Evolutionary conservation across 1,140 invertebrate species (phyloP), one percentile per base, ranked within the genome.

Genomic region (Cyphomyrmex costatus): DNA sequence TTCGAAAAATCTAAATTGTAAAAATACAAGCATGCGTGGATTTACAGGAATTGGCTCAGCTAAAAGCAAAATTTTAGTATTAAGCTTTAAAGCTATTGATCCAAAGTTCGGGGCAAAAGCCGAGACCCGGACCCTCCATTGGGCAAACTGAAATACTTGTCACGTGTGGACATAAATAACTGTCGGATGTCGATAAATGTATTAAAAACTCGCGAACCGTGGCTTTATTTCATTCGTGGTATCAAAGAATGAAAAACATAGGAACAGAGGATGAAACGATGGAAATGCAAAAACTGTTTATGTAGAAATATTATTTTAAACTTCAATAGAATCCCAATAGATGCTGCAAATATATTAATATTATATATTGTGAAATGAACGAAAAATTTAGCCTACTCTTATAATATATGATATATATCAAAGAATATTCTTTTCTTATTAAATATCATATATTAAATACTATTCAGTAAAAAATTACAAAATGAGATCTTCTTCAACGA

Each of bases 131-230:
- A 85, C 84, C 85, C 73, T 88, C 71, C 60, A 82, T 68, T 53
- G 76, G 60, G 60, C 82, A 86, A 90, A 86, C 83, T 85, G 82
- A 84, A 74, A 86, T 83, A 86, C 87, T 92, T 86, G 63, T 82
- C 76, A 74, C 65, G 74, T 66, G 86, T 88, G 88, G 89, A 91
- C 92, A 94, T 94, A 93, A 94, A 94, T 94, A 94, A 93, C 92
- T 90, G 89, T 82, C 91, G 90, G 92, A 93, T 92, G 92, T 92
- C 92, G 92, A 90, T 93, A 94, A 93, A 93, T 93, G 93, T 92
- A 91, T 93, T 93, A 93, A 93, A 92, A 93, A 90, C 92, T 91
- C 92, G 91, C 93, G 92, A 91, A 93, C 90, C 91, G 92, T 92
- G 91, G 92, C 92, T 93, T 88, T 79, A 86, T 93, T 93, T 93